phyloP scores from a whole-genome alignment of 2,888 invertebrate species.

The Rutpela maculata region DNA sequence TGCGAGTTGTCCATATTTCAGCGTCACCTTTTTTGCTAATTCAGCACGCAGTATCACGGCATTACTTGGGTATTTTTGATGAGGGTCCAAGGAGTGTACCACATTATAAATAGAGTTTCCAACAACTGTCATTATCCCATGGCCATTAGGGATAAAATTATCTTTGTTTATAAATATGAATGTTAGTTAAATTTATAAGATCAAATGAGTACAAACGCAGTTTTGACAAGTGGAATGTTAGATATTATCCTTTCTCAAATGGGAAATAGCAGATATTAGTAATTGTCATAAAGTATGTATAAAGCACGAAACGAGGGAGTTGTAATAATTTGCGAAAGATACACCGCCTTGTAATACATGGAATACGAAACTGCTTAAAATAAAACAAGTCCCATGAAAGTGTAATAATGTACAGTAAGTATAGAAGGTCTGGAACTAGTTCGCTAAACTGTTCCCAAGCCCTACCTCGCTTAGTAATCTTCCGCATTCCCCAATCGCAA shows the following conservation, averaged over 20 bases:
- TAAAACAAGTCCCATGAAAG: too few relatives aligned
- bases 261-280: not conserved
- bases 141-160: constrained; percentile 9
- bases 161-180: constrained; percentile 12
- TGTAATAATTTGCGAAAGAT: not conserved
- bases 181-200: constrained; percentile 22
- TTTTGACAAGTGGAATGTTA: constrained; percentile 13
- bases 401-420: too few relatives aligned
- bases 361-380: not conserved
- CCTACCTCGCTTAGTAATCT: too few relatives aligned
- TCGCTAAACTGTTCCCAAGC: too few relatives aligned
- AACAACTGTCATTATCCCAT: constrained; percentile 12
- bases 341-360: not conserved
- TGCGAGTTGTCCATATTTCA: not conserved
- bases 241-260: constrained; percentile 6
- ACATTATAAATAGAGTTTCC: constrained; percentile 17
- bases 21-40: not conserved
- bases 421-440: too few relatives aligned
- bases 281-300: not conserved
- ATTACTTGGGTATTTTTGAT: not conserved
- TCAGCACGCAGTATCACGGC: not conserved
- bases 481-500: too few relatives aligned
- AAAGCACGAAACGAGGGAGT: not conserved
- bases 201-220: not conserved
- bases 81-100: constrained; percentile 8